A percentile compares a stretch with the other conserved stretches of the same genome.
Evolutionary conservation across 1,140 invertebrate species (phyloP).

Genomic region (Sycophila sp.): DNA sequence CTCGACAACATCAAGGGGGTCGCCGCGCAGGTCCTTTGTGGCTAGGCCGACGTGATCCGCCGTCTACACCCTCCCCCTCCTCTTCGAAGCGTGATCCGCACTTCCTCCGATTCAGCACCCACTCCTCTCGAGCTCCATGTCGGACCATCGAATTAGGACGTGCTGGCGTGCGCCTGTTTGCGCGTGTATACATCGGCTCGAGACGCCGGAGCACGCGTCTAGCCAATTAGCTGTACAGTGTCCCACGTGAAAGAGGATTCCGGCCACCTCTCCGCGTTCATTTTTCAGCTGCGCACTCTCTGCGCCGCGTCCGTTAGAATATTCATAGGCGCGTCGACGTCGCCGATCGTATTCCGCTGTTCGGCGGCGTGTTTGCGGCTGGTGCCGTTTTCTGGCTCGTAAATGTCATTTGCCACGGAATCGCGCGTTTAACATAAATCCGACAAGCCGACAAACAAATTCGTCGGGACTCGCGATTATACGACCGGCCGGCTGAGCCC

Average conservation of each 20-base stretch:
- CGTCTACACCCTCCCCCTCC: not conserved
- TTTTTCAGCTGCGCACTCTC: too few relatives aligned
- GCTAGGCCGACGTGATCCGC: not conserved
- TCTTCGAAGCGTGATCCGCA: not conserved
- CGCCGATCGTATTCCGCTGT: too few relatives aligned
- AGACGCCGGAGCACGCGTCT: not conserved
- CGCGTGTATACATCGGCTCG: not conserved
- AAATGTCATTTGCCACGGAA: slow-evolving; percentile 43
- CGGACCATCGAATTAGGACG: not conserved
- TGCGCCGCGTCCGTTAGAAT: too few relatives aligned
- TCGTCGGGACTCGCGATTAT: too few relatives aligned
- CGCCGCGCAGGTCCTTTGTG: not conserved
- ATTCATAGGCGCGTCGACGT: too few relatives aligned
- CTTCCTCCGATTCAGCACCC: too few relatives aligned
- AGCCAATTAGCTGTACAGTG: slow-evolving; percentile 38
- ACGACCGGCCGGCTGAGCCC: too few relatives aligned
- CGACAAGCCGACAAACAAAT: slow-evolving; percentile 40
- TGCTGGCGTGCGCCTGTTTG: not conserved
- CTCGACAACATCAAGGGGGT: too few relatives aligned
- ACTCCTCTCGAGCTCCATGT: not conserved
- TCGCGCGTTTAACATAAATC: slow-evolving; percentile 49
- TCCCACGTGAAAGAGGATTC: not conserved
- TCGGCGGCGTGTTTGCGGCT: slow-evolving; percentile 45
- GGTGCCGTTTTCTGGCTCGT: slow-evolving; percentile 44
- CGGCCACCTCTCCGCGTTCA: too few relatives aligned